Evolutionary conservation across 2,888 invertebrate species (phyloP), one percentile per base, ranked within the genome.

Genomic region (Hyalella azteca): DNA sequence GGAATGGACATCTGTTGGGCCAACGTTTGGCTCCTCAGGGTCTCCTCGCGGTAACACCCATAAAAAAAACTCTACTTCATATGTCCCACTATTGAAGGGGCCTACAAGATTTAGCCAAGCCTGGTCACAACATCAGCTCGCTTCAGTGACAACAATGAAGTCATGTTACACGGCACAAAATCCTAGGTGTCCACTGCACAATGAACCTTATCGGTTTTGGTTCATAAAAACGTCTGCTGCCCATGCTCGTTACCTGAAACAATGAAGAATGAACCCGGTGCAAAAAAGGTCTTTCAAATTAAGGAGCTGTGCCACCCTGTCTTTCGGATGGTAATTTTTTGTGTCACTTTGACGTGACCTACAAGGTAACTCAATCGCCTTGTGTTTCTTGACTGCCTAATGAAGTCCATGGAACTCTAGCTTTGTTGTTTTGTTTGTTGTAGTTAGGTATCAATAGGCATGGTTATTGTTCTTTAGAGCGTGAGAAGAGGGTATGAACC

Each of bases 391-490:
- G 66, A 66, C 66, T 66, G 32, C 15, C 66, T 66, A 66, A 66
- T 66, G 66, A 66, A 36, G 15, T 66, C 36, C 36, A 66, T 66
- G 66, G 66, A 66, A 19, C 19, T 15, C 2, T 36, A 32, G 66
- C 66, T 36, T 66, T 66, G 66, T 66, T 19, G 36, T 36, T 66
- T 32, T 66, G 66, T 66, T 66, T 66, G 66, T 66, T 66, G 66
- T 66, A 66, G 66, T 66, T 66, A 36, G 3, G 66, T 1, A 7
- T 66, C 66, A 66, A 66, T 66, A 36, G 66, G 66, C 66, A 11
- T 29, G 66, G 36, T 66, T 66, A 66, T 66, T 66, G 66, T 66
- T 66, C 66, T 66, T 66, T 32, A 19, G 66, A 66, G 66, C 66
- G 66, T 66, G 66, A 66, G 66, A 66, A 66, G 66, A 66, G 36